Base-by-base conservation (phyloP, 30 jellyfish, hydroid and myxozoan genomes). In the Pelagia noctiluca region DNA sequence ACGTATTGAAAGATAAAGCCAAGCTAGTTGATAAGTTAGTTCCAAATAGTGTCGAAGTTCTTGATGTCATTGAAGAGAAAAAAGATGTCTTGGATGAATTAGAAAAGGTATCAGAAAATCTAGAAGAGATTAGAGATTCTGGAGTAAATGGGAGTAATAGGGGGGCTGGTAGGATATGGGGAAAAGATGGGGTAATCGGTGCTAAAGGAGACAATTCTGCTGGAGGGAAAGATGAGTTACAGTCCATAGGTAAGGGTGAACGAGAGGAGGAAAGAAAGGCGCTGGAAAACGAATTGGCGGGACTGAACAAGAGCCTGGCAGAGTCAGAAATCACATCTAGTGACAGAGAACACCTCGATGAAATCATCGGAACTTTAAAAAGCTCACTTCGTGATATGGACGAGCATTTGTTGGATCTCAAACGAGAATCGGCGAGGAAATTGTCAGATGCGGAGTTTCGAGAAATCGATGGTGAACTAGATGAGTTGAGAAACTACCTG, bases 401-500 rank as follows among this genome's bases (percentile, higher is more conserved):
- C 19, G 42, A 47, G 26, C 63, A 81, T 19, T 26, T 81, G 3
- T 73, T 35, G 35, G 38, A 67, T 0, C 66, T 71, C 38, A 52
- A 50, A 38, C 49, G 18, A 30, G 35, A 52, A 26, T 29, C 72
- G 38, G 75, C 31, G 28, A 30, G 65, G 18, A 68, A 33, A n/a
- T 50, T 32, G 26, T 30, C 57, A n/a, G 13, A 2, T 16, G 35
- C 34, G 65, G 84, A 67, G 11, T 31, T 65, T 12, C 70, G 24
- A n/a, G 53, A 81, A 31, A 81, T 67, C 8, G 91, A 81, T 24
- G 32, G 53, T 53, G 69, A 81, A 34, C 65, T 81, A 18, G 48
- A 67, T 31, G 31, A 29, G 29, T 33, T 81, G 37, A 65, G 35
- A 46, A 37, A 47, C 30, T 22, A 63, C 49, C 50, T 65, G 48